Evolutionary conservation across 2,113 vertebrate genomes (phyloP).

Genomic region (Triplophysa rosa): DNA sequence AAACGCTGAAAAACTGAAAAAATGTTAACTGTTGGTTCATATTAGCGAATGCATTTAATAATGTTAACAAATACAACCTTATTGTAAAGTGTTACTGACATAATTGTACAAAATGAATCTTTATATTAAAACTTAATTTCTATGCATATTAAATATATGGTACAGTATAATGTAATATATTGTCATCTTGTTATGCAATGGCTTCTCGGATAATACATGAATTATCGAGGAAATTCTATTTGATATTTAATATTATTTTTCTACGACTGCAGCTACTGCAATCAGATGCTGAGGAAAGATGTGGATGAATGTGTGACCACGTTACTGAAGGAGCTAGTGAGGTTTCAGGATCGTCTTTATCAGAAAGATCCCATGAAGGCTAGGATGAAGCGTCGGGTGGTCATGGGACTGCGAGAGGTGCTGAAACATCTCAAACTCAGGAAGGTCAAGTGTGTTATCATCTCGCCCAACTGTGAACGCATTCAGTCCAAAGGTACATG

Average conservation of each 20-base stretch:
- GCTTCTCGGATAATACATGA: too few species aligned
- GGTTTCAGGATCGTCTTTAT: conserved; percentile 96
- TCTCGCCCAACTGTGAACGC: conserved; percentile 97
- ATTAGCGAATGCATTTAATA: too few species aligned
- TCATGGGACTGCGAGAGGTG: conserved; percentile 95
- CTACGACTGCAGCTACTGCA: conserved; percentile 85
- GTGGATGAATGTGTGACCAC: conserved; percentile 88
- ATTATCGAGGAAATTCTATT: too few species aligned
- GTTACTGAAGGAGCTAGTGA: conserved; percentile 91
- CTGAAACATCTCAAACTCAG: conserved; percentile 91
- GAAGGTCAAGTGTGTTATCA: conserved; percentile 92
- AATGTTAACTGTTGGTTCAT: too few species aligned
- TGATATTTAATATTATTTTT: not conserved
- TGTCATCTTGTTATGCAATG: too few species aligned
- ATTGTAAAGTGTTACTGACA: too few species aligned
- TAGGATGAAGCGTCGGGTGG: conserved; percentile 91
- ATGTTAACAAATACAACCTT: too few species aligned
- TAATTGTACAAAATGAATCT: too few species aligned
- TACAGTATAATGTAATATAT: not conserved
- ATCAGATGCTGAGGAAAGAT: conserved; percentile 93
- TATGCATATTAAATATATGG: not conserved
- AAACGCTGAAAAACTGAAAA: too few species aligned
- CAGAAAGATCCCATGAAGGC: conserved; percentile 97
- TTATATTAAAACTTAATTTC: too few species aligned
- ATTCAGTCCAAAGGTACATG: conserved; percentile 90